Evolutionary conservation across 2,888 invertebrate genomes (phyloP).

Genomic region (Cotesia congregata): DNA sequence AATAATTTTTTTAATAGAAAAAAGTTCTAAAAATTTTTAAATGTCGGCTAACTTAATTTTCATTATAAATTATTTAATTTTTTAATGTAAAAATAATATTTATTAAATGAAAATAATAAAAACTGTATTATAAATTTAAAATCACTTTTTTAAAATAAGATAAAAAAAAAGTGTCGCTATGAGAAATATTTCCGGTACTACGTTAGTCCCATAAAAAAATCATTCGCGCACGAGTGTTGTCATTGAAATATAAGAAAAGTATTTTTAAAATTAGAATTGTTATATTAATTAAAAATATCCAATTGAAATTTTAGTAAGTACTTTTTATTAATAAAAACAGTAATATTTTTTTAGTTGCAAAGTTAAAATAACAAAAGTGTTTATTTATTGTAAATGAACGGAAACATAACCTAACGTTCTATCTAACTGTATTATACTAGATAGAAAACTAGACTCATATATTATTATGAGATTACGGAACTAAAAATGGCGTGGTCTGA

Average conservation of each 20-base stretch:
- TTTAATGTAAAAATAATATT: no score
- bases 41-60: no score
- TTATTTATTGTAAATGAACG: neutral
- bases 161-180: neutral
- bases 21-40: no score
- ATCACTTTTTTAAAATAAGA: neutral
- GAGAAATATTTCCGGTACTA: neutral
- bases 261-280: neutral
- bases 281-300: neutral
- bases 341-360: neutral
- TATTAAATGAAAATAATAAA: no score
- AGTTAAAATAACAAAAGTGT: neutral
- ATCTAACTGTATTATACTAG: neutral
- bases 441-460: neutral
- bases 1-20: no score
- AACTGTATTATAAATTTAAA: no score
- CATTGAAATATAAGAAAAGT: conserved; percentile 5
- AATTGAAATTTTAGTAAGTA: conserved; percentile 4
- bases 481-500: conserved; percentile 37
- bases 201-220: conserved; percentile 13
- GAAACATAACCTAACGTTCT: conserved; percentile 2
- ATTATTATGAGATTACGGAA: neutral
- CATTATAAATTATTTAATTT: no score
- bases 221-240: neutral
- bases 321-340: neutral